Percentiles rank a stretch among this genome's conserved stretches.
Evolutionary conservation across 2,797 vertebrate genomes (phyloP).

Genomic region (Anguilla marmorata): DNA sequence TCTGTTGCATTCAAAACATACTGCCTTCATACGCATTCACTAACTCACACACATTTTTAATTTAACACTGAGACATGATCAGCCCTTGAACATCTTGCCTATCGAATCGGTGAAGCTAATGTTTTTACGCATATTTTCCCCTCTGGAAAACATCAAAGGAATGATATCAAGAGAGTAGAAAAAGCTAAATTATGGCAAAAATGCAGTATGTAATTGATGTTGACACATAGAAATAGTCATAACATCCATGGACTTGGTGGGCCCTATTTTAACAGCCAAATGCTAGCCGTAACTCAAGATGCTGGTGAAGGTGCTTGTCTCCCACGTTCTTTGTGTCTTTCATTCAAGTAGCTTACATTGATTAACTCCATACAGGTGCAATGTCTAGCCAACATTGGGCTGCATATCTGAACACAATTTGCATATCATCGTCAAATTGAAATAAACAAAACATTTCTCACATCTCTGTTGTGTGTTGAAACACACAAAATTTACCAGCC

Average conservation of each 20-base stretch:
- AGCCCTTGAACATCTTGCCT: not conserved
- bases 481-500: not conserved
- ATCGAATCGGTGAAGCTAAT: not conserved
- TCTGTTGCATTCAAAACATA: not conserved
- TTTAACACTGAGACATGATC: not conserved
- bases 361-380: not conserved
- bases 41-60: not conserved
- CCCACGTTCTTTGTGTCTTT: not conserved
- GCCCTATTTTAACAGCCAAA: not conserved
- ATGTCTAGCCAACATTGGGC: not conserved
- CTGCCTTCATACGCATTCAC: not conserved
- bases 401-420: not conserved
- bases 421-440: not conserved
- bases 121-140: not conserved
- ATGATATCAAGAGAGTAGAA: not conserved
- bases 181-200: not conserved
- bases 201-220: not conserved
- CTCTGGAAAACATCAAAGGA: slow-evolving; percentile 1
- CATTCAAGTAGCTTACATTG: too few species aligned
- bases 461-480: not conserved
- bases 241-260: not conserved
- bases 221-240: not conserved
- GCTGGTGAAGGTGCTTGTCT: too few species aligned
- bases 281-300: too few species aligned
- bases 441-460: not conserved